Evolutionary conservation across 2,797 vertebrate genomes (phyloP).

Genomic region (Lates japonicus): DNA sequence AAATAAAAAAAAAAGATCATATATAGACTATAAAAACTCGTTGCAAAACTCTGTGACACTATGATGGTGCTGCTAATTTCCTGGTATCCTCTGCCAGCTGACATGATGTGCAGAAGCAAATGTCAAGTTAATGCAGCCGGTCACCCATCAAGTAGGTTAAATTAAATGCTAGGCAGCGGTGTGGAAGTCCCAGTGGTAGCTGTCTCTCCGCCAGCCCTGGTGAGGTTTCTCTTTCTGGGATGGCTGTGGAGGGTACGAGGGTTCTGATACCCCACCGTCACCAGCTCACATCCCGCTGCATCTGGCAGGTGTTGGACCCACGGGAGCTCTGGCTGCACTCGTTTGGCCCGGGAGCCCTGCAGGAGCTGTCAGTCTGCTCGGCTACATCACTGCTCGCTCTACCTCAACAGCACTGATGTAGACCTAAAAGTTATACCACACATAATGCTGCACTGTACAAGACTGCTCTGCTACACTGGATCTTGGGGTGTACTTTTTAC

Average conservation of each 20-base stretch:
- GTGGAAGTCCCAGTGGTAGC: slow-evolving; percentile 75
- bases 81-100: slow-evolving; percentile 48
- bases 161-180: slow-evolving; percentile 66
- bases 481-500: neutral
- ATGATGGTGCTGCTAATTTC: slow-evolving; percentile 61
- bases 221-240: slow-evolving; percentile 63
- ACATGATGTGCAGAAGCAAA: slow-evolving; percentile 65
- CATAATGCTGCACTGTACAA: slow-evolving; percentile 9
- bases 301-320: slow-evolving; percentile 78
- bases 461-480: neutral
- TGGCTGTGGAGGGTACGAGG: slow-evolving; percentile 51
- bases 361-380: slow-evolving; percentile 72
- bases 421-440: slow-evolving; percentile 60
- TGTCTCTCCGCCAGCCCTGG: slow-evolving; percentile 55
- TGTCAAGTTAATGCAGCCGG: slow-evolving; percentile 72
- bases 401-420: slow-evolving; percentile 31
- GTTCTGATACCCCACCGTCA: slow-evolving; percentile 60
- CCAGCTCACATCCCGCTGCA: slow-evolving; percentile 55
- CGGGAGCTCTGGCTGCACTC: slow-evolving; percentile 62
- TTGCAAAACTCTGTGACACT: slow-evolving; percentile 50
- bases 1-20: slow-evolving; percentile 44
- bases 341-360: slow-evolving; percentile 58
- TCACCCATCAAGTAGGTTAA: slow-evolving; percentile 75
- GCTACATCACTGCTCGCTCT: slow-evolving; percentile 57
- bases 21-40: slow-evolving; percentile 48